Base-by-base conservation (phyloP, 2,797 vertebrate species). In the Sebastes flavidus region DNA sequence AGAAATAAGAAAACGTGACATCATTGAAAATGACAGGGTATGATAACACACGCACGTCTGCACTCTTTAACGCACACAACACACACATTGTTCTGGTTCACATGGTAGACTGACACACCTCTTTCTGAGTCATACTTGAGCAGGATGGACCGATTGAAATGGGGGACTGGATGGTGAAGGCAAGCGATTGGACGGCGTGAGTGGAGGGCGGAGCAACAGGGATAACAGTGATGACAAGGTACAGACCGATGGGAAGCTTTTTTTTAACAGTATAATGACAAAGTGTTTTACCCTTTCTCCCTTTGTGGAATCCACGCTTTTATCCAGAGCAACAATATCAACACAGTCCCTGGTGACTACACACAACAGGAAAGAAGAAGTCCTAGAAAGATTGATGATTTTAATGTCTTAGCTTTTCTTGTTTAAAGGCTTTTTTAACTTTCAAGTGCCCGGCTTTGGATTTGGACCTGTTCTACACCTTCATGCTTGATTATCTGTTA, bases 61-160 rank as follows among this genome's bases (percentile, higher is more conserved):
- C 71, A 67, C 65, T 52, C 65, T 38, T 65, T 36, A 18, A 63
- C 65, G 29, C 72, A 91, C 71, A 91, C 84, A 81, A 70, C n/a
- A 86, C 85, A 89, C 84, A 93, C 74, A 92, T 70, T 84, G 80
- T 87, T 89, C 95, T 89, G 93, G 88, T 88, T 92, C 91, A 94
- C 87, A 92, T 91, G 87, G 94, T 89, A 94, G 94, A 95, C 95
- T 91, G 90, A 95, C 94, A 95, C 94, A 94, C 94, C 90, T 95
- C 95, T 97, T 97, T 97, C 96, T 96, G 96, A 97, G 96, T 96
- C 96, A 96, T 96, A 96, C 94, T 97, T 96, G 95, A 96, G 94
- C 93, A 91, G 90, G 86, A 96, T 95, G 95, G 93, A 93, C 92
- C 90, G 88, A 95, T 91, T 95, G 93, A 91, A 93, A 96, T 95